Evolutionary conservation across 2,888 invertebrate species (phyloP), one percentile per base, ranked within the genome.

Genomic region (Macropis europaea): DNA sequence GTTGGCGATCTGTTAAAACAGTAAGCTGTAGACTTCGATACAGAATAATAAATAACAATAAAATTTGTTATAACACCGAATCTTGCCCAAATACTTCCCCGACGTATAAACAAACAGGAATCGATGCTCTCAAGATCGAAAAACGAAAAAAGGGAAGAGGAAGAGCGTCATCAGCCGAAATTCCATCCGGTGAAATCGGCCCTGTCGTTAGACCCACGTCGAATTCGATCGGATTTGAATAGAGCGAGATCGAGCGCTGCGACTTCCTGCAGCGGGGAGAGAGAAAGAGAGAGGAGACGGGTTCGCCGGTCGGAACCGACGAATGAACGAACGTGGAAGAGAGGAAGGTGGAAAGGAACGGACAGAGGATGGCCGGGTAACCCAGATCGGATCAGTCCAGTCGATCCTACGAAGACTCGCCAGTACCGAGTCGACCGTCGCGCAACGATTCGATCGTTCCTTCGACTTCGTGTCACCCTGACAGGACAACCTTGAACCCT

Each of bases 341-440:
- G 56, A 67, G 56, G 72, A 74, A 72, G 74, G 79, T 56, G 64
- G 73, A 79, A 74, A 67, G 77, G 72, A 74, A 81, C 70, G 76
- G 72, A 84, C 83, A 81, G 83, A 82, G 81, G 82, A 87, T 90
- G 90, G 90, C 90, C 90, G 90, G 89, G 89, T 90, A 90, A 90
- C 90, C 90, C 89, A 90, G 90, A 90, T 90, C 81, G 89, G 81
- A 81, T 84, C 82, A 84, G 85, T 86, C 82, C 82, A 82, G 78
- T 77, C 88, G 87, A 88, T 88, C 84, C 86, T 76, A 74, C 82
- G 82, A 71, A 78, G 80, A 74, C 83, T 84, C 73, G 85, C 79
- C 89, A 90, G 89, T 89, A 82, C 79, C 83, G 87, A 86, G 82
- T 82, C 81, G 86, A 84, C 88, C 86, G 86, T 82, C 87, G 89